Conservation (phyloP, 23 tunicate genomes). For the Halocynthia aurantium region DNA sequence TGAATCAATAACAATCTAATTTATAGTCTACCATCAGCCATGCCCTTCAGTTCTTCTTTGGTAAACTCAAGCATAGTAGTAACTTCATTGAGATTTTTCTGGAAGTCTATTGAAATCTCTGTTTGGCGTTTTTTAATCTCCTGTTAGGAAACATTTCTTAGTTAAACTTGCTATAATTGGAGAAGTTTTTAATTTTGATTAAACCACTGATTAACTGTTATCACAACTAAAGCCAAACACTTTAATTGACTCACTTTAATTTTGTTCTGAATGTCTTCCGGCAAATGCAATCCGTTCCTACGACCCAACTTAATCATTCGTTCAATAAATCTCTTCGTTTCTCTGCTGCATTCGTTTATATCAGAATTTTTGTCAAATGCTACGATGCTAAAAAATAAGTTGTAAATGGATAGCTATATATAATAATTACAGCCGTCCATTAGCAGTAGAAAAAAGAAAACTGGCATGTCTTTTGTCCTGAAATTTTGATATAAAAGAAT, state of each 20-base stretch:
- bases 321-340: constrained; percentile 46
- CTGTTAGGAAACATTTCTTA: constrained; percentile 1
- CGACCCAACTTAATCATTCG: constrained; percentile 65
- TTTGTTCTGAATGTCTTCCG: constrained; percentile 32
- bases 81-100: constrained; percentile 78
- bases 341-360: constrained; percentile 19
- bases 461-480: too few species aligned
- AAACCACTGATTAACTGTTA: neutral
- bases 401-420: too few species aligned
- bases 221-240: neutral
- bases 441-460: too few species aligned
- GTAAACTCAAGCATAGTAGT: constrained; percentile 30
- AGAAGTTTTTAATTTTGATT: neutral
- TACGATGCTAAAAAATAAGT: constrained; percentile 32
- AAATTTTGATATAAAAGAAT: too few species aligned
- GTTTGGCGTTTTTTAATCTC: constrained; percentile 46
- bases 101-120: constrained; percentile 54
- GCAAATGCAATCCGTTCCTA: constrained; percentile 56
- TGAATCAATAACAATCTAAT: neutral
- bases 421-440: too few species aligned
- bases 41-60: constrained; percentile 51
- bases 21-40: constrained; percentile 43
- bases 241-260: constrained; percentile 27
- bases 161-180: neutral
- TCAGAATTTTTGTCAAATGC: constrained; percentile 35